Base-by-base conservation (phyloP, 2,888 invertebrate species). In the Nomada fabriciana region DNA sequence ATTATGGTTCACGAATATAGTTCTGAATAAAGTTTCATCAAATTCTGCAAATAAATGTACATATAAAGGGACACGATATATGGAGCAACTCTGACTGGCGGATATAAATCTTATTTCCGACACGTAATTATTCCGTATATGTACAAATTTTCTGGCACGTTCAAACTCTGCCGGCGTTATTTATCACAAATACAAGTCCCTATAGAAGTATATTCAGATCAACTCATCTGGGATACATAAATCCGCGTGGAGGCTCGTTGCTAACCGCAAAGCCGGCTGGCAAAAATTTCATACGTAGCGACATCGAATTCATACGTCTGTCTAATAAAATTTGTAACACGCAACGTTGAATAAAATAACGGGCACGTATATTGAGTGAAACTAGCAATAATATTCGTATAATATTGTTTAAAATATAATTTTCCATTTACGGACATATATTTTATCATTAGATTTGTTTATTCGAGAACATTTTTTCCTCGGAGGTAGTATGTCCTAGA, bases 191-290 rank as follows among this genome's bases (percentile, higher is more conserved):
- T 13, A 29, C 60, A n/a, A 55, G 47, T 18, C 64, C 52, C 76
- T 64, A 76, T 82, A 69, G 82, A 82, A 69, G 82, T 70, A 76
- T 76, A 83, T 82, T 73, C 65, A 29, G 71, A 82, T 72, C 82
- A 70, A 82, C 53, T 82, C 82, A 73, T 65, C 65, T 59, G 82
- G 76, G 82, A 82, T 61, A 23, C 69, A 82, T 83, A 83, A 83
- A 82, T 83, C 82, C 81, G 50, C 65, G 55, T 11, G 69, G n/a
- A 43, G 61, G 55, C 52, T 55, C 60, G 76, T 64, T 53, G 43
- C 53, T 25, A 59, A 59, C 53, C 63, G 64, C 68, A 43, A 68
- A 68, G 43, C 69, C 55, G 69, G 13, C 70, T 74, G 67, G 61
- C 69, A 64, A 72, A 82, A 73, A 68, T 78, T 74, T 71, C 67